A percentile compares a stretch with the other conserved stretches of the same genome.
phyloP scores from a whole-genome alignment of 2,113 vertebrate species.

The Gorsachius goisagi region DNA sequence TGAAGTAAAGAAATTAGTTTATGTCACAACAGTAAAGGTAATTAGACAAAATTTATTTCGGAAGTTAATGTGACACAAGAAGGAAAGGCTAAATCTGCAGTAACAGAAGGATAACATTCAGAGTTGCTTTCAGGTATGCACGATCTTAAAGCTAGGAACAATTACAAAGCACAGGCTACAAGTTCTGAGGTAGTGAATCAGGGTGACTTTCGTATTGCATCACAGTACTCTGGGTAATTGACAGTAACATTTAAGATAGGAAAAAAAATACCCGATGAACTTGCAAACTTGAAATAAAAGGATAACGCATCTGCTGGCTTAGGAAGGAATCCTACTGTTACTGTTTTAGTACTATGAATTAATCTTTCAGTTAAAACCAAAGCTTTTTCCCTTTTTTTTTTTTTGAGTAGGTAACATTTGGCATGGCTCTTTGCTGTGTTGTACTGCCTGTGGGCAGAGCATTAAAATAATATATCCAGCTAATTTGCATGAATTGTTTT shows the following conservation, averaged over 20 bases:
- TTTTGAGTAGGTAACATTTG: not conserved
- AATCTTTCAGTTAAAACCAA: not conserved
- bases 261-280: slow-evolving; percentile 1
- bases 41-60: not conserved
- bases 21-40: not conserved
- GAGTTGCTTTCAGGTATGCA: slow-evolving; percentile 29
- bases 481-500: slow-evolving; percentile 38
- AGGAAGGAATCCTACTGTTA: not conserved
- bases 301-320: not conserved
- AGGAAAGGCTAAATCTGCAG: not conserved
- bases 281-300: slow-evolving; percentile 9
- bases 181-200: slow-evolving; percentile 38
- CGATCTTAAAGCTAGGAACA: not conserved
- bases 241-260: not conserved
- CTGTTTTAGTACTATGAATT: slow-evolving; percentile 10
- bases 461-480: slow-evolving; percentile 24
- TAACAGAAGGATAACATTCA: not conserved
- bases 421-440: not conserved
- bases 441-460: not conserved
- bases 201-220: not conserved
- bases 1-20: not conserved
- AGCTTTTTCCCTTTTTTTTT: not conserved
- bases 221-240: not conserved
- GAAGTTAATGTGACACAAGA: not conserved
- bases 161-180: not conserved